Evolutionary conservation across 2,888 invertebrate species (phyloP).

Genomic region (Noctua comes): DNA sequence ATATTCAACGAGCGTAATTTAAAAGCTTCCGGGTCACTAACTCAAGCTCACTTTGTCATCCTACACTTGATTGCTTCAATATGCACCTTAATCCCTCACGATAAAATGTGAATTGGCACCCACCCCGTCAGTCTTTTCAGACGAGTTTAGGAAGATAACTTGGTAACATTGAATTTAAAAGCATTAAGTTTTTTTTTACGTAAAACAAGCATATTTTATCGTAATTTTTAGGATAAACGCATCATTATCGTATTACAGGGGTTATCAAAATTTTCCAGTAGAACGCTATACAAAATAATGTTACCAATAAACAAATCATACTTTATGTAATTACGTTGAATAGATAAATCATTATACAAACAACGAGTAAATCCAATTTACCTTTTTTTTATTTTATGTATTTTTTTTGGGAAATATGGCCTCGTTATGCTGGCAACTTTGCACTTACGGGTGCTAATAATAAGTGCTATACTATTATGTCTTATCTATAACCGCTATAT

Average conservation of each 20-base stretch:
- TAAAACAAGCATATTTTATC: background rate
- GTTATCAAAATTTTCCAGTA: background rate
- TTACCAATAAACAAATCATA: background rate
- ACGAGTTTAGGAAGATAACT: conserved; percentile 34
- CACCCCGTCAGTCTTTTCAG: background rate
- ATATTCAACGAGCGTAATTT: conserved; percentile 83
- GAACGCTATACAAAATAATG: background rate
- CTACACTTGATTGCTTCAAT: conserved; percentile 70
- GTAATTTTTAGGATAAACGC: background rate
- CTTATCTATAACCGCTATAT: conserved; percentile 24
- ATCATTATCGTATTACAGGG: background rate
- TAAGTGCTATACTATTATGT: background rate
- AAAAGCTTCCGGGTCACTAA: conserved; percentile 83
- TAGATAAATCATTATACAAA: background rate
- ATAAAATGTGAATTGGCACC: conserved; percentile 57
- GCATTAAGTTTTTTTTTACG: conserved; percentile 2
- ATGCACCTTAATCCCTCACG: conserved; percentile 70
- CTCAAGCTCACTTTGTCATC: conserved; percentile 76
- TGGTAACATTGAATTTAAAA: conserved; percentile 41
- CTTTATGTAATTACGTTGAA: background rate
- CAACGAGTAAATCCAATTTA: background rate
- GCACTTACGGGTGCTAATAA: background rate
- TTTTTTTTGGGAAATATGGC: background rate
- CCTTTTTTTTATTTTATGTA: background rate
- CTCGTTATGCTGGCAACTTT: conserved; percentile 15